A percentile compares a stretch with the other conserved stretches of the same genome.
These are phyloP conservation scores for Choloepus didactylus DNA, from an alignment of 2,797 vertebrate genomes.

Conservation along the genomic window DNA sequence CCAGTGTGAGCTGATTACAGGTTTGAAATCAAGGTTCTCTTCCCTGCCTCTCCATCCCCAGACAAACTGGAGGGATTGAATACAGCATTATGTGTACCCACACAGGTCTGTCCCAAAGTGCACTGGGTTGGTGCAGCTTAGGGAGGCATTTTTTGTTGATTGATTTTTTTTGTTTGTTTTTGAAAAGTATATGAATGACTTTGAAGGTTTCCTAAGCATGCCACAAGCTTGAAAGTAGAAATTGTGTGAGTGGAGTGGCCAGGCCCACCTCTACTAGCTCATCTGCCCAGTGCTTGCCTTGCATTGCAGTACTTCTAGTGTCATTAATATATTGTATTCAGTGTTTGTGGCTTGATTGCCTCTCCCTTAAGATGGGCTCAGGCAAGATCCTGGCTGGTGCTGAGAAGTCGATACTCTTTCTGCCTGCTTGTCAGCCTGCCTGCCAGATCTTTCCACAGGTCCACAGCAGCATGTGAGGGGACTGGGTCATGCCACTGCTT, in stretches of 20 bases:
- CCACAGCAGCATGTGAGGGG: conserved; percentile 27
- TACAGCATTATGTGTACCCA: not conserved
- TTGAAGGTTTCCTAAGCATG: conserved; percentile 71
- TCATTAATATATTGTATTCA: not conserved
- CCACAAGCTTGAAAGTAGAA: not conserved
- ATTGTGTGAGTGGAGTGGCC: not conserved
- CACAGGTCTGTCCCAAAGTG: conserved; percentile 77
- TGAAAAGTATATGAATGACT: conserved; percentile 64
- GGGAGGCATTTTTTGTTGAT: not conserved
- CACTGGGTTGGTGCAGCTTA: conserved; percentile 46
- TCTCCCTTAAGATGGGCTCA: not conserved
- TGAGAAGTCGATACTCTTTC: not conserved
- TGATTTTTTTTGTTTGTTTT: conserved; percentile 50
- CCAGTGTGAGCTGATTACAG: not conserved
- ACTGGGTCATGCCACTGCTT: not conserved
- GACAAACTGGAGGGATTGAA: not conserved
- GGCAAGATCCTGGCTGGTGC: not conserved
- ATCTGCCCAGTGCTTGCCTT: not conserved
- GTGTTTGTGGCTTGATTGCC: not conserved
- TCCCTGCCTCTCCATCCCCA: not conserved
- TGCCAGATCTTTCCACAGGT: not conserved
- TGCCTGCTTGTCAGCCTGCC: not conserved
- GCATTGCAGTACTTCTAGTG: not conserved
- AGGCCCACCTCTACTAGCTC: not conserved
- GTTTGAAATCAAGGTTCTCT: not conserved